Evolutionary conservation across 1,140 invertebrate species (phyloP).

Genomic region (Eufriesea mexicana): DNA sequence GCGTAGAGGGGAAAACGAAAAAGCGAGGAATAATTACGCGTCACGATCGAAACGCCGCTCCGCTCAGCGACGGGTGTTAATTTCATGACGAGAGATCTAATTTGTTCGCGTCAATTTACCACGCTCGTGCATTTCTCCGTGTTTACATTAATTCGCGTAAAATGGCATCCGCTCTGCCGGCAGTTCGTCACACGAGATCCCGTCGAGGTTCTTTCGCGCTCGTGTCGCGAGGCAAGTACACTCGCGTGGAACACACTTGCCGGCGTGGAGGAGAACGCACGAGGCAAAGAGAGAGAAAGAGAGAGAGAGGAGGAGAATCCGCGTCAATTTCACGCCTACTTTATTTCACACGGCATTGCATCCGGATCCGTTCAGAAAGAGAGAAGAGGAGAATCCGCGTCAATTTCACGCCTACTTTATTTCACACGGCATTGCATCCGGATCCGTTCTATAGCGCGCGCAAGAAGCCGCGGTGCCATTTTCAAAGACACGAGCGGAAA

Average conservation of each 20-base stretch:
- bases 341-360: slow-evolving; percentile 15
- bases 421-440: slow-evolving; percentile 12
- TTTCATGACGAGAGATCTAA: slow-evolving; percentile 50
- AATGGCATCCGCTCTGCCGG: not conserved
- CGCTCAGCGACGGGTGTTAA: slow-evolving; percentile 19
- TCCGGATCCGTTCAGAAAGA: slow-evolving; percentile 1
- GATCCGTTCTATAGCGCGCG: not conserved
- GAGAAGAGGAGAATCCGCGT: no score
- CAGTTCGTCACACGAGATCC: slow-evolving; percentile 1
- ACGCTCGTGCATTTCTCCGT: slow-evolving; percentile 32
- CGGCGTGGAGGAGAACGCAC: not conserved
- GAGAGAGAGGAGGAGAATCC: no score
- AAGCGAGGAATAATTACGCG: slow-evolving; percentile 42
- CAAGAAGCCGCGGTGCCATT: slow-evolving; percentile 22
- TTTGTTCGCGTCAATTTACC: slow-evolving; percentile 49
- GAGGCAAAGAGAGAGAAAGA: not conserved
- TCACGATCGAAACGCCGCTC: slow-evolving; percentile 23
- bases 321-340: slow-evolving; percentile 14
- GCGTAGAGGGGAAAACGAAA: not conserved
- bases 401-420: slow-evolving; percentile 25
- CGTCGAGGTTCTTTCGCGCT: not conserved
- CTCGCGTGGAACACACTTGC: not conserved
- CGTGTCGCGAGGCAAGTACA: not conserved
- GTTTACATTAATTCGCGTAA: slow-evolving; percentile 50
- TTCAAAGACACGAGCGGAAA: slow-evolving; percentile 35